phyloP scores from a whole-genome alignment of 2,113 vertebrate species.

The Macquaria australasica region DNA sequence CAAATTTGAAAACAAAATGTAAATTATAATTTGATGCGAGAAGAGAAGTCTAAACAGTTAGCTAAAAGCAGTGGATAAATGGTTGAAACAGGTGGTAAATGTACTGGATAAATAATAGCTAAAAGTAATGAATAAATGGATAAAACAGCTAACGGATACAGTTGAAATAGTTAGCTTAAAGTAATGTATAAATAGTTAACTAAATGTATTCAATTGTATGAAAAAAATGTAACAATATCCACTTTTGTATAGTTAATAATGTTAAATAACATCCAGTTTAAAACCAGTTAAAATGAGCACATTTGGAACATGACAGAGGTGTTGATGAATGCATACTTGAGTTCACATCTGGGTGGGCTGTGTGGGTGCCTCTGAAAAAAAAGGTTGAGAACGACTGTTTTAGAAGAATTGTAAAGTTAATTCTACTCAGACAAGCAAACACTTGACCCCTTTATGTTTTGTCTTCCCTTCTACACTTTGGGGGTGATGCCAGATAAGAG shows the following conservation, averaged over 20 bases:
- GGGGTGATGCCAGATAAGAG: conserved; percentile 18
- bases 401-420: neutral
- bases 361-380: neutral
- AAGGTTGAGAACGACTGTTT: neutral
- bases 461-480: neutral
- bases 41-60: neutral
- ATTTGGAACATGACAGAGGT: neutral
- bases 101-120: too few species aligned
- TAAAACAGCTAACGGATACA: neutral
- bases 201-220: neutral
- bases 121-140: neutral
- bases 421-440: conserved; percentile 11
- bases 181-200: too few species aligned
- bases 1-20: neutral
- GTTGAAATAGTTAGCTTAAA: too few species aligned
- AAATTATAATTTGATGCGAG: neutral
- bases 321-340: neutral
- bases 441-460: conserved; percentile 19
- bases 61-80: neutral
- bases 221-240: neutral
- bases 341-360: neutral
- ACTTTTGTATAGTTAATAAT: neutral
- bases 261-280: neutral
- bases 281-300: neutral
- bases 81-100: neutral